phyloP scores from a whole-genome alignment of 2,888 invertebrate genomes.

The Tribolium freemani region DNA sequence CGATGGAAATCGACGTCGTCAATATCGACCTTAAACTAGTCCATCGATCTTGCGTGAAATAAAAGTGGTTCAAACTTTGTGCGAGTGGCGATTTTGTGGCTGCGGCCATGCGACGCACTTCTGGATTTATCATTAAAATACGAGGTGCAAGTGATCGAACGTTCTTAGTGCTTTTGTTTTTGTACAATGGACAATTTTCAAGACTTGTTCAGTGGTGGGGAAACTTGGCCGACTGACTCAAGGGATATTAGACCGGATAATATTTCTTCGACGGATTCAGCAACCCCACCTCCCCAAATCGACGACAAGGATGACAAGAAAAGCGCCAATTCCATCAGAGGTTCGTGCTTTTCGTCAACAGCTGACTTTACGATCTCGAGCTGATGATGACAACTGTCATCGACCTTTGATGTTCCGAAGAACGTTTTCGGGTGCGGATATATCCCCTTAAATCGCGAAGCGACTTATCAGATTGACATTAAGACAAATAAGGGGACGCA shows the following conservation, averaged over 20 bases:
- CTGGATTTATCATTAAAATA: conserved; percentile 4
- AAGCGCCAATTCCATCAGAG: conserved; percentile 78
- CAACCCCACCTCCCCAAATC: conserved; percentile 68
- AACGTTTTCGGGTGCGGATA: background rate
- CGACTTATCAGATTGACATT: background rate
- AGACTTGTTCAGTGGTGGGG: conserved; percentile 66
- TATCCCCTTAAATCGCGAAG: background rate
- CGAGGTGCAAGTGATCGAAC: conserved; percentile 51
- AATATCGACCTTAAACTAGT: conserved; percentile 32
- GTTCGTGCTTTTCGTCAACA: conserved; percentile 63
- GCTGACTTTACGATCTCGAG: conserved; percentile 25
- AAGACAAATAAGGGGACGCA: background rate
- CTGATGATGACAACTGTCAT: conserved; percentile 28
- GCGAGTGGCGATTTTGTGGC: conserved; percentile 19
- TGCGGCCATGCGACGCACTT: conserved; percentile 57
- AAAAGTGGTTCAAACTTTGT: conserved; percentile 4
- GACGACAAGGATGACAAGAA: conserved; percentile 71
- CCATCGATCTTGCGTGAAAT: conserved; percentile 37
- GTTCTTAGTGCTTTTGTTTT: conserved; percentile 45
- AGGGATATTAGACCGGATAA: conserved; percentile 55
- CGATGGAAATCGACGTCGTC: conserved; percentile 50
- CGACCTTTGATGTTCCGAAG: conserved; percentile 20
- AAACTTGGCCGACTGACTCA: conserved; percentile 58
- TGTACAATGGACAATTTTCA: conserved; percentile 69
- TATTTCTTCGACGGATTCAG: conserved; percentile 71